A percentile compares a stretch with the other conserved stretches of the same genome.
phyloP scores from a whole-genome alignment of 2,113 vertebrate genomes.

The Sander lucioperca region DNA sequence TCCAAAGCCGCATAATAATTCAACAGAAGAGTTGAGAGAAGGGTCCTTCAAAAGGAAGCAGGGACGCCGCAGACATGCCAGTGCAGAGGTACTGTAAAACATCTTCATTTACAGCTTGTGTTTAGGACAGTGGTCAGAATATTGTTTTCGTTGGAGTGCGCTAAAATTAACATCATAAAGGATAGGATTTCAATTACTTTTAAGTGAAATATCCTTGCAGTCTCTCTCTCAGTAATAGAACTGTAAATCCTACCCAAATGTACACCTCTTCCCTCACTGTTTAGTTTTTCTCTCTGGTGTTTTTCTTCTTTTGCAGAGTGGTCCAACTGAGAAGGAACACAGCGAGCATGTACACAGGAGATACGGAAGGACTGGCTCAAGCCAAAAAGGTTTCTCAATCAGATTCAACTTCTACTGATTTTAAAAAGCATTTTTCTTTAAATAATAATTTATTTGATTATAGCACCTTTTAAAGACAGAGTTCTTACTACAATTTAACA shows the following conservation, averaged over 20 bases:
- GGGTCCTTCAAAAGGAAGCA: conserved; percentile 68
- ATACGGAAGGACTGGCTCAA: conserved; percentile 40
- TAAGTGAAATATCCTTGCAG: neutral
- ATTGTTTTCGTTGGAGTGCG: neutral
- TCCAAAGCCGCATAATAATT: conserved; percentile 80
- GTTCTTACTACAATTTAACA: too few species aligned
- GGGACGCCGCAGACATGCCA: conserved; percentile 79
- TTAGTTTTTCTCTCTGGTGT: neutral
- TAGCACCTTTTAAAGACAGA: too few species aligned
- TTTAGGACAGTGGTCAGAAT: neutral
- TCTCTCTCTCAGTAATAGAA: neutral
- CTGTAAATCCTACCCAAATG: neutral
- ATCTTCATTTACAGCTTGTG: neutral
- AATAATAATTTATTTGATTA: too few species aligned
- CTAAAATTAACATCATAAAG: neutral
- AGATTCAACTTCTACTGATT: neutral
- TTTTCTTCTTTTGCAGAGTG: conserved; percentile 56
- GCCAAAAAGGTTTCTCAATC: conserved; percentile 60
- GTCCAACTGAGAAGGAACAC: conserved; percentile 63
- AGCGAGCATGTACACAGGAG: conserved; percentile 50
- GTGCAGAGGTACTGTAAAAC: conserved; percentile 84
- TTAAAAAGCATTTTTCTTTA: too few species aligned
- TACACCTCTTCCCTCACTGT: neutral
- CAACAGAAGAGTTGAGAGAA: conserved; percentile 82
- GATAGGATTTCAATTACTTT: neutral